Evolutionary conservation across 2,113 vertebrate genomes (phyloP).

Genomic region (Lipotes vexillifer): DNA sequence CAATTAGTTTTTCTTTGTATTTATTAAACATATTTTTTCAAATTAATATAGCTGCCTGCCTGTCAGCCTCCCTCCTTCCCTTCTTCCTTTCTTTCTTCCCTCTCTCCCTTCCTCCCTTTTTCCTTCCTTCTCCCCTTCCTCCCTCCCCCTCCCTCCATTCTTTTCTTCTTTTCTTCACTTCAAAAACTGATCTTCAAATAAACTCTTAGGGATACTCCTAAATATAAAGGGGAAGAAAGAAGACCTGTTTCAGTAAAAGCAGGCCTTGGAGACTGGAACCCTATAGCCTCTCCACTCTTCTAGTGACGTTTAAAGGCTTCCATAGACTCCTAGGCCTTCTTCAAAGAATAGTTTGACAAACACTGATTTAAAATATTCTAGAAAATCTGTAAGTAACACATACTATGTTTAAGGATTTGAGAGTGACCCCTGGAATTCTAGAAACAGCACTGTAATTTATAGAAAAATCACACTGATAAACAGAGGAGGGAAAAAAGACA

Average conservation of each 20-base stretch:
- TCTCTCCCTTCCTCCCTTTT: fast-evolving
- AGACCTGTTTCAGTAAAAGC: neutral
- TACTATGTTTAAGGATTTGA: neutral
- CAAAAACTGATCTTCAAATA: neutral
- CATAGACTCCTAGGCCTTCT: neutral
- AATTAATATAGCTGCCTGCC: neutral
- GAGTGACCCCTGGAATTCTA: neutral
- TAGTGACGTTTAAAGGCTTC: neutral
- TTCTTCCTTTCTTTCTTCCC: neutral
- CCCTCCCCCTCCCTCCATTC: neutral
- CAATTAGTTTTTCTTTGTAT: neutral
- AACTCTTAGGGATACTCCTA: neutral
- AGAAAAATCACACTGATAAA: neutral
- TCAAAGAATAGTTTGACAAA: neutral
- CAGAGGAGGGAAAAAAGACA: neutral
- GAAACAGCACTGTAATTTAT: neutral
- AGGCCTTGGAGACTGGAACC: neutral
- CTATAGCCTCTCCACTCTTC: neutral
- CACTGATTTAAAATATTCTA: neutral
- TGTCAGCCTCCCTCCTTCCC: neutral
- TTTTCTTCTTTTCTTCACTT: neutral
- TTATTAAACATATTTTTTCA: neutral
- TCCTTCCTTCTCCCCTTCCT: fast-evolving
- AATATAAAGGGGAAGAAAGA: neutral
- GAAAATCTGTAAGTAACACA: neutral